Evolutionary conservation across 2,888 invertebrate genomes (phyloP), one percentile per base, ranked within the genome.

Genomic region (Iselma pallidipennis): DNA sequence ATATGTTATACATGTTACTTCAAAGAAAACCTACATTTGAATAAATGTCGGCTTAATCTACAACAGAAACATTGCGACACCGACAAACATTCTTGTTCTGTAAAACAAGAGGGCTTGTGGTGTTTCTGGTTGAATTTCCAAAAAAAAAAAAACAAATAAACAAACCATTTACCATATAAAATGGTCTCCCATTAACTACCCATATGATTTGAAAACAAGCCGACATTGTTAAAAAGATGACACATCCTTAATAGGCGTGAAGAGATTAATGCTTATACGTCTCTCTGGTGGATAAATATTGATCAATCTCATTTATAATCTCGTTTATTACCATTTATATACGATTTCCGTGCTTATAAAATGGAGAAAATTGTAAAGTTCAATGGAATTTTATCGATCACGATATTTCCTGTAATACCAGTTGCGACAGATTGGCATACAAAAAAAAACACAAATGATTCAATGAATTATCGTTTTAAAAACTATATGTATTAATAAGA

Each of bases 1-100:
- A 66, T 66, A 66, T 53, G 66, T 59, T 67, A n/a, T n/a, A 63
- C 65, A 63, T 55, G 66, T 61, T 62, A 66, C 65, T 66, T 67
- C 66, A 63, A 67, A 67, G 67, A 57, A 49, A 63, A 54, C 49
- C 51, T 66, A 25, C 37, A 67, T 67, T 67, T 67, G 59, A 67
- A 67, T 67, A 67, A 67, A 67, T 57, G 67, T 63, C 67, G 61
- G 54, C 45, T 33, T 65, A 65, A 62, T 62, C 61, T 61, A 56
- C 63, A 49, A 59, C 50, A 52, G 51, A 51, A n/a, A 14, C 51
- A 53, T 61, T 64, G 64, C 57, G 64, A 62, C 66, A 63, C 57
- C 57, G 48, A 21, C 50, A 26, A 31, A 50, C 54, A 28, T 53
- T 55, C 55, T 56, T 49, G n/a, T n/a, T n/a, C n/a, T n/a, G n/a